These are phyloP conservation scores for Lutjanus campechanus DNA, from an alignment of 2,797 vertebrate species.

Conservation along the genomic window DNA sequence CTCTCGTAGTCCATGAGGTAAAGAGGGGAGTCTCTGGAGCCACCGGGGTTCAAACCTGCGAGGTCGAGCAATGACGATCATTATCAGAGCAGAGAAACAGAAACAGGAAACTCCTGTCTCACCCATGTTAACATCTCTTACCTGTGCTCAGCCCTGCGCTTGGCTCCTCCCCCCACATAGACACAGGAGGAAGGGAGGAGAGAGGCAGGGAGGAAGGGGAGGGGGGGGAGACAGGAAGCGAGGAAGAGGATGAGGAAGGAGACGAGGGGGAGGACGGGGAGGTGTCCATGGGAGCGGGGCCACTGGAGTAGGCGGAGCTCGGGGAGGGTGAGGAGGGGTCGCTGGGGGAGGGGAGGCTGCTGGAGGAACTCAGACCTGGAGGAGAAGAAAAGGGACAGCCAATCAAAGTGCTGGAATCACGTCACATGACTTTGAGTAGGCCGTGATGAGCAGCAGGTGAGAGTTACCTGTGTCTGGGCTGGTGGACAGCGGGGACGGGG, in stretches of 20 bases:
- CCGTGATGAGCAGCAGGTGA: not conserved
- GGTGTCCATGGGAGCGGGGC: slow-evolving; percentile 84
- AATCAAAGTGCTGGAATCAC: not conserved
- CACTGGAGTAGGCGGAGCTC: slow-evolving; percentile 91
- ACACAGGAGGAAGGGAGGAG: slow-evolving; percentile 36
- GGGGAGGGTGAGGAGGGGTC: slow-evolving; percentile 87
- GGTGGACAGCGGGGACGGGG: slow-evolving; percentile 86
- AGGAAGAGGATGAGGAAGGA: slow-evolving; percentile 57
- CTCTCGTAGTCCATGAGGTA: slow-evolving; percentile 87
- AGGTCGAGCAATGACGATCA: not conserved
- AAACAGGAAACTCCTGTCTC: not conserved
- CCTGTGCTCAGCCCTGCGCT: slow-evolving; percentile 24
- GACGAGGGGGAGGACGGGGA: slow-evolving; percentile 75
- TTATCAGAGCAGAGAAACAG: not conserved
- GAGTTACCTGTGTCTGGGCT: slow-evolving; percentile 90
- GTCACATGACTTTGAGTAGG: not conserved
- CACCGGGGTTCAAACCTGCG: slow-evolving; percentile 49
- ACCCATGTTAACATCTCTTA: slow-evolving; percentile 7
- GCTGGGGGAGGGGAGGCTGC: slow-evolving; percentile 88
- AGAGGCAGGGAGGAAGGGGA: slow-evolving; percentile 48
- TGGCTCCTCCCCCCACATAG: slow-evolving; percentile 67
- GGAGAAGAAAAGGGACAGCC: not conserved
- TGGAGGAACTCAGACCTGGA: slow-evolving; percentile 89
- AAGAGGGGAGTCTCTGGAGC: slow-evolving; percentile 51
- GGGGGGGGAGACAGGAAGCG: slow-evolving; percentile 52